Conservation (phyloP, 2,888 invertebrate genomes). For the Thera britannica region DNA sequence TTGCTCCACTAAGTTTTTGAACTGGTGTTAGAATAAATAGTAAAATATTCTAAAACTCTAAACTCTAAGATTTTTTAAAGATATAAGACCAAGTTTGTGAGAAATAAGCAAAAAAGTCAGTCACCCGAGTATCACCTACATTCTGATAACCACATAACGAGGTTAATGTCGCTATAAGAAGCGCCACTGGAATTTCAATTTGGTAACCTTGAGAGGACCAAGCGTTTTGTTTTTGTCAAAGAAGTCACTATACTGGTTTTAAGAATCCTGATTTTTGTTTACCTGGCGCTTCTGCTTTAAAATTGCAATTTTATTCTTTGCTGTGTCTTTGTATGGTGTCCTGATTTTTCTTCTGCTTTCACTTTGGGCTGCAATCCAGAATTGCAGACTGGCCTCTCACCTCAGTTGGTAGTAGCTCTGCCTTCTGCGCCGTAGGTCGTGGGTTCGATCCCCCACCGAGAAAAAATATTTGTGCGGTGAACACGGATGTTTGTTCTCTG, state of each 20-base stretch:
- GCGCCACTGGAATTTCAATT: constrained; percentile 28
- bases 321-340: background rate
- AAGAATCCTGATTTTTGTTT: constrained; percentile 26
- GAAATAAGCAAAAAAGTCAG: background rate
- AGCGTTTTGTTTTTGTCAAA: constrained; percentile 35
- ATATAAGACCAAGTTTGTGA: background rate
- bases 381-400: too few species aligned
- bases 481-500: too few species aligned
- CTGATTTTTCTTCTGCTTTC: background rate
- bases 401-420: too few species aligned
- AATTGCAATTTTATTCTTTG: background rate
- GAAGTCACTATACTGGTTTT: constrained; percentile 34
- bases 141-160: constrained; percentile 8
- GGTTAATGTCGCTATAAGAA: constrained; percentile 29
- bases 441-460: too few species aligned
- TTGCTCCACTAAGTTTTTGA: too few species aligned
- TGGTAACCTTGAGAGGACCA: constrained; percentile 30
- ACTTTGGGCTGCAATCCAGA: too few species aligned
- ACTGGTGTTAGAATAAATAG: too few species aligned
- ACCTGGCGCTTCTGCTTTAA: constrained; percentile 8
- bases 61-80: too few species aligned
- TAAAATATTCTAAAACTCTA: too few species aligned
- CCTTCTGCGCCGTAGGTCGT: too few species aligned
- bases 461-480: too few species aligned
- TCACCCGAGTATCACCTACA: background rate